Conservation (phyloP, 2,888 invertebrate genomes). For the Epistrophe eligans region DNA sequence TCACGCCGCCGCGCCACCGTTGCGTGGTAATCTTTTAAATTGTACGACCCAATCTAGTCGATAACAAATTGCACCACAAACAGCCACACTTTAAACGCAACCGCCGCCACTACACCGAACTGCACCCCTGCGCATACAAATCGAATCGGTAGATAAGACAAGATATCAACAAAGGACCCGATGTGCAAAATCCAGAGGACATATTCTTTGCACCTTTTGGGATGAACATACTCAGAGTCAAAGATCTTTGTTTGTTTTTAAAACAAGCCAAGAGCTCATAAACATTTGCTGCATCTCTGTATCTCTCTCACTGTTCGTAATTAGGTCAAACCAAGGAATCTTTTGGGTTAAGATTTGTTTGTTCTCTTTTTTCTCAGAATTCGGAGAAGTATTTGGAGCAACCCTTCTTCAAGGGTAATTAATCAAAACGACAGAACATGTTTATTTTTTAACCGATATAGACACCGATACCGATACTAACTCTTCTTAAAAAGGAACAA, state of each 20-base stretch:
- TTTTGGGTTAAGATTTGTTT: not conserved
- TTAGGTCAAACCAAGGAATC: constrained; percentile 57
- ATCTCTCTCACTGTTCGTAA: constrained; percentile 41
- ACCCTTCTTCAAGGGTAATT: constrained; percentile 70
- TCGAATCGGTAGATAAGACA: constrained; percentile 63
- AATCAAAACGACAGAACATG: constrained; percentile 56
- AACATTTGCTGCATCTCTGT: constrained; percentile 11
- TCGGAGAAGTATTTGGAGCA: constrained; percentile 56
- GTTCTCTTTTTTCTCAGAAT: constrained; percentile 37
- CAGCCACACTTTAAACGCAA: constrained; percentile 63
- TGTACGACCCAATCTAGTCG: constrained; percentile 69
- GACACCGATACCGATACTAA: not conserved
- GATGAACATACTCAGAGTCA: constrained; percentile 26
- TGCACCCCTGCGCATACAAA: constrained; percentile 5
- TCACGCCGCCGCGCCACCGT: not conserved
- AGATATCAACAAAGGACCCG: constrained; percentile 51
- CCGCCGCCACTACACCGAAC: constrained; percentile 21
- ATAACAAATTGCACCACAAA: constrained; percentile 74
- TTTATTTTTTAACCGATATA: constrained; percentile 15
- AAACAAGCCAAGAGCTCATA: not conserved
- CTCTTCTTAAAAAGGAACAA: constrained; percentile 29
- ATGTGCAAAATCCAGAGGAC: constrained; percentile 63
- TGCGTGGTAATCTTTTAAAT: constrained; percentile 54
- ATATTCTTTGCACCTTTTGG: constrained; percentile 53
- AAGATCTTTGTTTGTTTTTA: constrained; percentile 49